Conservation (phyloP, 30 jellyfish, hydroid and myxozoan species). For the Hydractinia echinata region DNA sequence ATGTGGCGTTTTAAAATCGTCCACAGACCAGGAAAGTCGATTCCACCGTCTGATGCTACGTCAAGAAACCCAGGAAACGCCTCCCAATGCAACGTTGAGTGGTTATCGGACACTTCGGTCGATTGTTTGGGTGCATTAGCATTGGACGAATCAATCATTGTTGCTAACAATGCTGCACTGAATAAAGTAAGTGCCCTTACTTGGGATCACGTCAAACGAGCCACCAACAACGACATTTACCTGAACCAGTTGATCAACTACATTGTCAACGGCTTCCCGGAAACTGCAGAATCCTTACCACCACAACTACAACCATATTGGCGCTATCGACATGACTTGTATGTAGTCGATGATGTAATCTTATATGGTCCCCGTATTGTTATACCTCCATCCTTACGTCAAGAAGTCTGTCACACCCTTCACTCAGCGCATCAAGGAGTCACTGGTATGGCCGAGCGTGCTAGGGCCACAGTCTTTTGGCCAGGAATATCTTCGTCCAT, state of each 20-base stretch:
- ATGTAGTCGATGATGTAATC: slow-evolving; percentile 18
- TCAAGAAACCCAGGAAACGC: not conserved
- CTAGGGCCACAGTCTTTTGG: slow-evolving; percentile 28
- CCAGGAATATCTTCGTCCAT: slow-evolving; percentile 21
- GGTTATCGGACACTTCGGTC: not conserved
- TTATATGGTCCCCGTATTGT: slow-evolving; percentile 19
- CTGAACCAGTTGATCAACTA: too few species aligned
- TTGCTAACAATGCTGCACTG: not conserved
- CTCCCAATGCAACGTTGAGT: too few species aligned
- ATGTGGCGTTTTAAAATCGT: slow-evolving; percentile 21
- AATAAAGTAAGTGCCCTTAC: not conserved
- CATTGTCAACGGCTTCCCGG: too few species aligned
- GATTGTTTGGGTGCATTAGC: not conserved
- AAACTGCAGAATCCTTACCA: too few species aligned
- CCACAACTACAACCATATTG: not conserved
- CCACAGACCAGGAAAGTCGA: not conserved
- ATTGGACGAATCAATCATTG: slow-evolving; percentile 3
- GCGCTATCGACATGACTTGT: not conserved
- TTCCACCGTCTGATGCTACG: not conserved
- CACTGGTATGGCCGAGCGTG: slow-evolving; percentile 17
- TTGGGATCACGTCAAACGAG: not conserved
- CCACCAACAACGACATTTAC: not conserved
- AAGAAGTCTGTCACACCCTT: slow-evolving; percentile 10
- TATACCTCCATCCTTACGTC: slow-evolving; percentile 19
- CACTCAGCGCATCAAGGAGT: not conserved